Conservation (phyloP, 2,113 vertebrate genomes). For the Otocyon megalotis region DNA sequence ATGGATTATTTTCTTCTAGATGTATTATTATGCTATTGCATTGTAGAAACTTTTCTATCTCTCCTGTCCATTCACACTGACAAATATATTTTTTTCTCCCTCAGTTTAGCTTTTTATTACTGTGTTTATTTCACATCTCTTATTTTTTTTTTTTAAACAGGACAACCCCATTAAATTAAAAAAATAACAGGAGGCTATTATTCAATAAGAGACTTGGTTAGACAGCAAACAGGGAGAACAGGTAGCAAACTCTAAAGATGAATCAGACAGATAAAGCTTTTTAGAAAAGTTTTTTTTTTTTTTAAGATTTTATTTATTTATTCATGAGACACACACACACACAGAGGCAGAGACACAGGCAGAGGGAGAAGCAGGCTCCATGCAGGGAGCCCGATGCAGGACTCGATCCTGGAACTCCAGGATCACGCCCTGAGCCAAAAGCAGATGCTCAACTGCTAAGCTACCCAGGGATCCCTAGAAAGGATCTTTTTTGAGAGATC, state of each 20-base stretch:
- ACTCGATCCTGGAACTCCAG: no score
- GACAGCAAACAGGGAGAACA: neutral
- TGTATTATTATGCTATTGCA: neutral
- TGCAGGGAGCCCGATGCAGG: no score
- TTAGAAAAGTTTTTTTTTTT: neutral
- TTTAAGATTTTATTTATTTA: no score
- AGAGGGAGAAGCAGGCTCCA: no score
- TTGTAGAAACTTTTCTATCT: neutral
- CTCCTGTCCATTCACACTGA: neutral
- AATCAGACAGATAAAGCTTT: neutral
- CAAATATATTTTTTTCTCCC: neutral
- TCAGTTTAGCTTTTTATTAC: neutral
- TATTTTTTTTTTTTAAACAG: neutral
- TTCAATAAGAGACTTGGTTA: neutral
- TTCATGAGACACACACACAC: no score
- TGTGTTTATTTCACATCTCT: neutral
- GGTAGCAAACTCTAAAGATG: neutral
- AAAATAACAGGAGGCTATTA: neutral
- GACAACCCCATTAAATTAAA: neutral
- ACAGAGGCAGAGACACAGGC: no score
- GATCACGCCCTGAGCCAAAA: no score
- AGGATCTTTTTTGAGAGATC: neutral
- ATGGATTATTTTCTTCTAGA: slow-evolving; percentile 21
- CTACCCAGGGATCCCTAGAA: no score
- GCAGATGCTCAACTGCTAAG: no score